Base-by-base conservation (phyloP, 92 coral and sea anemone species). In the Bergia puertoricense region DNA sequence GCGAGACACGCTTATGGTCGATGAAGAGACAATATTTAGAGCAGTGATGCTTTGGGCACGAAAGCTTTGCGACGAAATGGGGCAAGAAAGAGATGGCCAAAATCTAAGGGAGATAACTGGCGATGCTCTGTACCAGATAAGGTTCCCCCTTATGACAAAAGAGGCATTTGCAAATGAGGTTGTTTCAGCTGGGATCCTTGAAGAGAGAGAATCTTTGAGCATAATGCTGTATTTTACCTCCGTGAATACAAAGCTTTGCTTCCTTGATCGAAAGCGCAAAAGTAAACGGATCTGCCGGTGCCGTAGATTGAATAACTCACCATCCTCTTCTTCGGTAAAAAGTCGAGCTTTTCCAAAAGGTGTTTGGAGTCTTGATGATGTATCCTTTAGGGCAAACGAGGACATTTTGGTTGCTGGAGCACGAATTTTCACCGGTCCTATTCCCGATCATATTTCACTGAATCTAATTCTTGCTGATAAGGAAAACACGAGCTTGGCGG, bases 111-210 rank as follows among this genome's bases (percentile, higher is more conserved):
- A 56, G 6, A 23, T 88, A 68, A 59, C 81, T 68, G 90, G 90
- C 30, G 87, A 88, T 15, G 87, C 82, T 3, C 22, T 89, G 8
- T 81, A 89, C 56, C 67, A 81, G 62, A 68, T 89, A 51, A 18
- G 91, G 22, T 89, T 89, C 51, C 46, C 85, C 8, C 68, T 81
- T 4, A 89, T 89, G 91, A 62, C 8, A 44, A 81, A 73, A 41
- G 78, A 54, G 36, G 81, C 46, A 67, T 89, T 78, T 46, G 85
- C 76, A 30, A 48, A 73, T 18, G 41, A 88, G n/a, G 87, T 88
- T 71, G 82, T 81, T 13, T 56, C 77, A n/a, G 38, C 46, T 8
- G 90, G 80, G 11, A 57, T 81, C 74, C 86, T 88, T 9, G 40
- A 66, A 43, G 18, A 45, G 9, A 80, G 81, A 45, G 90, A 88